phyloP scores from a whole-genome alignment of 2,888 invertebrate species.

The Axea sp. region DNA sequence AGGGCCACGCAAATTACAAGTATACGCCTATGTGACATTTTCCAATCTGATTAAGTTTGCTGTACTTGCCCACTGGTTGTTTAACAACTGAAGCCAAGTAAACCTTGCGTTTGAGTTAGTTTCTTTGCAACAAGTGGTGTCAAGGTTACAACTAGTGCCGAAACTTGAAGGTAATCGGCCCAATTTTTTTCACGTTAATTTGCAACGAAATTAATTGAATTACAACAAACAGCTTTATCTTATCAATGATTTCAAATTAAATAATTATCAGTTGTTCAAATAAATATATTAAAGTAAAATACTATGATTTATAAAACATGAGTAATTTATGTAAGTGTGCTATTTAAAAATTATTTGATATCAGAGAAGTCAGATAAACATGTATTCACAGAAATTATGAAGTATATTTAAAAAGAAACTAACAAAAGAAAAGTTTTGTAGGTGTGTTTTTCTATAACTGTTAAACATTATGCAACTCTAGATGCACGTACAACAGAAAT shows the following conservation, averaged over 20 bases:
- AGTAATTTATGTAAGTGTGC: too few species aligned
- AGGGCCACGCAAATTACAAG: slow-evolving; percentile 13
- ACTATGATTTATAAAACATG: too few species aligned
- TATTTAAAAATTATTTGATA: too few species aligned
- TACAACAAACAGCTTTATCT: too few species aligned
- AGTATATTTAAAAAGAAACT: too few species aligned
- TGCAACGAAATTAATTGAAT: too few species aligned
- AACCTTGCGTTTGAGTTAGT: slow-evolving; percentile 57
- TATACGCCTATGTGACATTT: slow-evolving; percentile 44
- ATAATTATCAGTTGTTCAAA: too few species aligned
- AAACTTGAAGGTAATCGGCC: slow-evolving; percentile 18
- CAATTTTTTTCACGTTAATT: not conserved
- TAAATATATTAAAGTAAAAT: too few species aligned
- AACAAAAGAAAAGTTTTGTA: too few species aligned
- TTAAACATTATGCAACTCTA: slow-evolving; percentile 40
- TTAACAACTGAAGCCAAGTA: slow-evolving; percentile 56
- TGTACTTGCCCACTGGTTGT: slow-evolving; percentile 36
- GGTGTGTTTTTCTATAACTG: slow-evolving; percentile 22
- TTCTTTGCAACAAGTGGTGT: slow-evolving; percentile 52
- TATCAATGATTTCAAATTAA: too few species aligned
- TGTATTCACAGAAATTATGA: too few species aligned
- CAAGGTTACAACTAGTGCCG: slow-evolving; percentile 48
- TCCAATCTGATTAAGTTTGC: slow-evolving; percentile 28
- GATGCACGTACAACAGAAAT: not conserved
- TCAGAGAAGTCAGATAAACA: too few species aligned